Evolutionary conservation across 2,113 vertebrate genomes (phyloP).

Genomic region (Beaufortia kweichowensis): DNA sequence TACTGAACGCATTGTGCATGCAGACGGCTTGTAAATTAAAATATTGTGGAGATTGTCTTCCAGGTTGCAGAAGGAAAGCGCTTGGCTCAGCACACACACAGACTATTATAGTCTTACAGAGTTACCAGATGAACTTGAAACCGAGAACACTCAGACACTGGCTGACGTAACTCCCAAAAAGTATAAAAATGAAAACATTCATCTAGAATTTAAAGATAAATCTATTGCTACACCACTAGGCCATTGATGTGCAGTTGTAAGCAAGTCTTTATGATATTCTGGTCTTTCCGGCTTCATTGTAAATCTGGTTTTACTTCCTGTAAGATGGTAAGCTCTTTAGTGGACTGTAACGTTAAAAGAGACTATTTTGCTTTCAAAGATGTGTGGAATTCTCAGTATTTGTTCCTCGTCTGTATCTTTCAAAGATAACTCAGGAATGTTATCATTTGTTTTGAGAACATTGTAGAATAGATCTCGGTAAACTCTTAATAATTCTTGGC

Average conservation of each 20-base stretch:
- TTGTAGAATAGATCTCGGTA: not conserved
- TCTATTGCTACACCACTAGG: not conserved
- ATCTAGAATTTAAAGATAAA: no score
- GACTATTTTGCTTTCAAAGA: not conserved
- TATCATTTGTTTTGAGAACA: constrained; percentile 30
- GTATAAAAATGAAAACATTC: not conserved
- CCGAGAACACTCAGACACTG: not conserved
- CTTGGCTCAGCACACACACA: not conserved
- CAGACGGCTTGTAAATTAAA: not conserved
- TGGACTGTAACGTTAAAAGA: not conserved
- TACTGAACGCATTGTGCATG: not conserved
- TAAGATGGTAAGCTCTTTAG: not conserved
- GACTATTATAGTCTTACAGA: not conserved
- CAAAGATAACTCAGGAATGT: constrained; percentile 22
- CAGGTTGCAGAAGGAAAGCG: not conserved
- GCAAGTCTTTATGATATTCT: not conserved
- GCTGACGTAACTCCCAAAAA: not conserved
- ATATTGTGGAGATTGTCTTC: not conserved
- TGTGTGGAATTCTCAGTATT: constrained; percentile 7
- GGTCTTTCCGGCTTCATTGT: no score
- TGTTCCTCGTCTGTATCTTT: constrained; percentile 6
- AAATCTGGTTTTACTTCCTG: no score
- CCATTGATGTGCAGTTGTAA: not conserved
- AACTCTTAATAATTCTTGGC: not conserved
- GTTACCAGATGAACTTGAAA: not conserved